These are phyloP conservation scores for Bombus waltoni DNA, from an alignment of 1,140 invertebrate genomes.

Conservation along the genomic window DNA sequence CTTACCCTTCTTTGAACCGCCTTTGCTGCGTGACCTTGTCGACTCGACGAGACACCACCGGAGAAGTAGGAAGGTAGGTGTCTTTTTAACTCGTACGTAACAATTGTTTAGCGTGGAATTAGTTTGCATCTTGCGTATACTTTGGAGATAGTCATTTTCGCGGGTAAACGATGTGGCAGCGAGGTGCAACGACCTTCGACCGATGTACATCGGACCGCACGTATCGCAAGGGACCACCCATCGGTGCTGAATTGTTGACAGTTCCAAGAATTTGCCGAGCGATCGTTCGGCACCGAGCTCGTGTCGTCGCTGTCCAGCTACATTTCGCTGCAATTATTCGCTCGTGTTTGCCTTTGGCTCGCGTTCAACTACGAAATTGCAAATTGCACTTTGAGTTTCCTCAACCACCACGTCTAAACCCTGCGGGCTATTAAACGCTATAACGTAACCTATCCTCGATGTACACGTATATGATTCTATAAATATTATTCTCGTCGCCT, in stretches of 20 bases:
- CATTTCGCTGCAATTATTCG: slow-evolving; percentile 10
- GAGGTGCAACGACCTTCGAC: neutral
- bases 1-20: neutral
- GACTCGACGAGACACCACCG: no score
- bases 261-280: slow-evolving; percentile 60
- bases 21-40: neutral
- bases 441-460: neutral
- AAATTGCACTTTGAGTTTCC: neutral
- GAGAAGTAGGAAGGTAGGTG: no score
- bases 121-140: no score
- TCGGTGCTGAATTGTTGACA: slow-evolving; percentile 60
- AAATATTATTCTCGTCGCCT: neutral
- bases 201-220: slow-evolving; percentile 50
- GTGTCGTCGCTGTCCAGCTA: slow-evolving; percentile 9
- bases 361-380: slow-evolving; percentile 5
- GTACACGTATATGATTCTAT: neutral
- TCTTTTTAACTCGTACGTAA: no score
- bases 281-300: slow-evolving; percentile 48
- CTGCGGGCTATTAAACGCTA: neutral
- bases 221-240: slow-evolving; percentile 62
- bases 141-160: neutral
- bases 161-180: neutral
- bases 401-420: neutral
- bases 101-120: no score
- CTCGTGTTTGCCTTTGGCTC: slow-evolving; percentile 1